Evolutionary conservation across 1,140 invertebrate genomes (phyloP).

Genomic region (Pteromalus puparum): DNA sequence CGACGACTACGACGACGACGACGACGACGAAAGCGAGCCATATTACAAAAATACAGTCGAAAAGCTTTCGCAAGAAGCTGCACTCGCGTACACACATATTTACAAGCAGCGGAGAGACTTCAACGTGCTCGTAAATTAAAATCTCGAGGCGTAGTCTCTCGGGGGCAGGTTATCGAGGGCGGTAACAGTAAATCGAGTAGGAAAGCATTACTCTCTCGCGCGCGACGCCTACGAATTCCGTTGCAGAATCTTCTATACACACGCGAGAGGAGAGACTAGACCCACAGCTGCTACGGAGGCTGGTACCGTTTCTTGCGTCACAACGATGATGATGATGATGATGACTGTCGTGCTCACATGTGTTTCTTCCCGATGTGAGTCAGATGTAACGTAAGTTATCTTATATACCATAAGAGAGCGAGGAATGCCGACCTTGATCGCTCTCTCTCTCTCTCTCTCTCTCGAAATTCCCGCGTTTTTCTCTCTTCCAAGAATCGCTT

Average conservation of each 20-base stretch:
- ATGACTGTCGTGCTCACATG: neutral
- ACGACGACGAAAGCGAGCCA: neutral
- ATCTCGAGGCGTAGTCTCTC: neutral
- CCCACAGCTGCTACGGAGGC: neutral
- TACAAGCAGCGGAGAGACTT: conserved; percentile 7
- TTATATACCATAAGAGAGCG: neutral
- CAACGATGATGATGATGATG: neutral
- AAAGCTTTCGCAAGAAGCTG: neutral
- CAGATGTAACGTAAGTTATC: neutral
- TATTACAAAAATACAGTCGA: neutral
- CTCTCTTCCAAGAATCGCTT: neutral
- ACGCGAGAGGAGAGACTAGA: neutral
- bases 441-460: too few relatives aligned
- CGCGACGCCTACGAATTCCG: conserved; percentile 67
- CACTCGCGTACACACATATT: neutral
- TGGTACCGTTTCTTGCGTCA: conserved; percentile 16
- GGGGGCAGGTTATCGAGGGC: conserved; percentile 54
- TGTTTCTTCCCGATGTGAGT: neutral
- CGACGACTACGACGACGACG: too few relatives aligned
- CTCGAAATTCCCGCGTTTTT: neutral
- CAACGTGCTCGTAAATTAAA: conserved; percentile 64
- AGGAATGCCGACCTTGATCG: conserved; percentile 35
- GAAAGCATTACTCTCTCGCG: conserved; percentile 61
- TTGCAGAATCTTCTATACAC: neutral
- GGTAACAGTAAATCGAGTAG: conserved; percentile 66